Evolutionary conservation across 2,797 vertebrate species (phyloP).

Genomic region (Buceros bicornis): DNA sequence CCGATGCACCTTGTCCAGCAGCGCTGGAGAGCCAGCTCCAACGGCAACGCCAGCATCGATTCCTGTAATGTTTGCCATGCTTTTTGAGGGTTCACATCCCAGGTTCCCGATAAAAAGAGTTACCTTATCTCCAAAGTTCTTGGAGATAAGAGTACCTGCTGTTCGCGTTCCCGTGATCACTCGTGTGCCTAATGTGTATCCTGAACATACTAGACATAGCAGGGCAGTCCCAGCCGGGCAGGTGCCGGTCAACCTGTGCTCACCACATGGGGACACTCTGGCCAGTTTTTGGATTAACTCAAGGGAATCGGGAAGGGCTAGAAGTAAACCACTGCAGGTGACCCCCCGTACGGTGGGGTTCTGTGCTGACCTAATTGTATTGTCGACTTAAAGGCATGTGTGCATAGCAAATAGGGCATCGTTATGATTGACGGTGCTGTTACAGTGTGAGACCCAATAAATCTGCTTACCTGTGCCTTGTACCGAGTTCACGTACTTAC

Average conservation of each 20-base stretch:
- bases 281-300: not conserved
- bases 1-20: not conserved
- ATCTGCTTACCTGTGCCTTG: not conserved
- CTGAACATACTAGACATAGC: not conserved
- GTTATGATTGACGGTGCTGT: not conserved
- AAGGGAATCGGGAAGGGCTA: not conserved
- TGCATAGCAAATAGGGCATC: not conserved
- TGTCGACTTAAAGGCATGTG: not conserved
- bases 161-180: not conserved
- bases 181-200: not conserved
- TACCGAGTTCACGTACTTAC: constrained; percentile 4
- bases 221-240: fast-evolving
- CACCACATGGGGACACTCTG: not conserved
- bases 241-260: not conserved
- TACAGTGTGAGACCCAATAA: not conserved
- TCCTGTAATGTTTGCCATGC: not conserved
- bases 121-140: not conserved
- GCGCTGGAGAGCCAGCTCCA: fast-evolving
- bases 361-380: not conserved
- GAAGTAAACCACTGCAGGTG: not conserved
- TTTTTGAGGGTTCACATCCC: not conserved
- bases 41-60: not conserved
- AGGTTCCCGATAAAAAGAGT: not conserved
- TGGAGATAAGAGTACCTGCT: not conserved
- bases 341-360: not conserved